Conservation (phyloP, 1,140 invertebrate genomes). For the Doryteuthis pealeii region DNA sequence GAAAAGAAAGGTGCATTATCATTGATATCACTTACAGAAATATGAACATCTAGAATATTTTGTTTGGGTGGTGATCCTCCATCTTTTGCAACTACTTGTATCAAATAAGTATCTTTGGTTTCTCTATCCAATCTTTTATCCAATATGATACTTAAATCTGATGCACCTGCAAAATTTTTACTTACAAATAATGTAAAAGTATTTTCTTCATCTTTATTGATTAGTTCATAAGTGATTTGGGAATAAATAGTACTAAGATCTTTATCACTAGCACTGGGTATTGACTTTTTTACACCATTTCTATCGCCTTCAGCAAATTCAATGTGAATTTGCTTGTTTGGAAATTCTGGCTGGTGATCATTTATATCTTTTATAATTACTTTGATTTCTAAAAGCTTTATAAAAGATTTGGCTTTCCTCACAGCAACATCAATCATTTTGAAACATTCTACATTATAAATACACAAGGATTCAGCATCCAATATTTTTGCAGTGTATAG, state of each 20-base stretch:
- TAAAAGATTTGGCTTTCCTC: neutral
- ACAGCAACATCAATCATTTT: slow-evolving; percentile 23
- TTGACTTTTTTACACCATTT: slow-evolving; percentile 18
- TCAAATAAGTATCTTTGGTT: slow-evolving; percentile 71
- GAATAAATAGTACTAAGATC: slow-evolving; percentile 39
- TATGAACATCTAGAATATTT: slow-evolving; percentile 14
- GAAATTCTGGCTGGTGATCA: slow-evolving; percentile 52
- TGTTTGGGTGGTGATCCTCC: slow-evolving; percentile 15
- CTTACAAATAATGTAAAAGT: slow-evolving; percentile 33
- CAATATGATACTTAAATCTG: slow-evolving; percentile 39
- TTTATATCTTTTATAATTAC: slow-evolving; percentile 48
- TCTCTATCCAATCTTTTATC: slow-evolving; percentile 73
- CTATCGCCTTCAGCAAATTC: slow-evolving; percentile 41
- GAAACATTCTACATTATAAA: slow-evolving; percentile 21
- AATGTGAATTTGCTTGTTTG: slow-evolving; percentile 28
- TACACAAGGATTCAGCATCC: slow-evolving; percentile 35
- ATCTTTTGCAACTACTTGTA: slow-evolving; percentile 73
- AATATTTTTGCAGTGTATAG: neutral
- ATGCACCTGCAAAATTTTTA: slow-evolving; percentile 36
- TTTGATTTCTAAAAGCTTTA: neutral
- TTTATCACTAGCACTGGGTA: slow-evolving; percentile 36
- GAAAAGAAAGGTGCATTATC: slow-evolving; percentile 27
- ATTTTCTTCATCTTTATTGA: slow-evolving; percentile 19
- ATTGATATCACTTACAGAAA: slow-evolving; percentile 23
- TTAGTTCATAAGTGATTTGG: slow-evolving; percentile 30